Conservation (phyloP, 1,140 invertebrate genomes). For the Sesamia nonagrioides region DNA sequence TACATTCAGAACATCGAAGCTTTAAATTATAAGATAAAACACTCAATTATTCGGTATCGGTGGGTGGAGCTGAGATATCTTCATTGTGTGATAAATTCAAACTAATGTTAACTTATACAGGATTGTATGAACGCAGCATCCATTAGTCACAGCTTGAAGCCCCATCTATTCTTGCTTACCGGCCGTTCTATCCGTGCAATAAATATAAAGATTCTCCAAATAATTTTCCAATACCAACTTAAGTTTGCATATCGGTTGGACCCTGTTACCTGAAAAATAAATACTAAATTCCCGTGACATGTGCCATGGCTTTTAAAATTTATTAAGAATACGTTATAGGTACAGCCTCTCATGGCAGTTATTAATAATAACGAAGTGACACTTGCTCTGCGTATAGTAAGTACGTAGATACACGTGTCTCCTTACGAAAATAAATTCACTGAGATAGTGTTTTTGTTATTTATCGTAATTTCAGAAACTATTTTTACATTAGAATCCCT, state of each 20-base stretch:
- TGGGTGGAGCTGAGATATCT: constrained; percentile 75
- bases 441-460: constrained; percentile 47
- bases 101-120: constrained; percentile 72
- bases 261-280: constrained; percentile 4
- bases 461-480: constrained; percentile 48
- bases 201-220: constrained; percentile 71
- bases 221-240: constrained; percentile 59
- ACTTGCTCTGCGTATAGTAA: too few relatives aligned
- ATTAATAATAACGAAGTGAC: constrained; percentile 61
- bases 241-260: constrained; percentile 7
- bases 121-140: constrained; percentile 62
- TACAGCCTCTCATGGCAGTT: constrained; percentile 54
- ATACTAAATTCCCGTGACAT: constrained; percentile 38
- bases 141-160: constrained; percentile 79
- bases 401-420: constrained; percentile 51
- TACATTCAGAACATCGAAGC: constrained; percentile 59
- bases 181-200: constrained; percentile 62
- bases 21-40: constrained; percentile 63
- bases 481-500: constrained; percentile 38
- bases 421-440: constrained; percentile 56
- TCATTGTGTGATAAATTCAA: constrained; percentile 79
- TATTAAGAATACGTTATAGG: constrained; percentile 55
- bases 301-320: constrained; percentile 25
- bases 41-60: constrained; percentile 64
- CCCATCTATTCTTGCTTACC: constrained; percentile 70